phyloP scores from a whole-genome alignment of 30 jellyfish, hydroid and myxozoan species.

The Nemopilema nomurai region DNA sequence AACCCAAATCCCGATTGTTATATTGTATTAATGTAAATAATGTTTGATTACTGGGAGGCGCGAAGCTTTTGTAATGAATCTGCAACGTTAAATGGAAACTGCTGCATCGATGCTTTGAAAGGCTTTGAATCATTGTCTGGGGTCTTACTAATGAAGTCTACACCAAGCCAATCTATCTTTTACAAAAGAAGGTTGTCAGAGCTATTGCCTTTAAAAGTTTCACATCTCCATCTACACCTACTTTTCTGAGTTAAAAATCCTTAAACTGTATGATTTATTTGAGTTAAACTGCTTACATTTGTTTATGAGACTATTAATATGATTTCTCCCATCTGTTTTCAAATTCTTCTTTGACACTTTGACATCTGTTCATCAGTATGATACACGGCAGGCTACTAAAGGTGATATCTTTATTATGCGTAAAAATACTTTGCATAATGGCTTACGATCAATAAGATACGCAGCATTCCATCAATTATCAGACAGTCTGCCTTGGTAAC shows the following conservation, averaged over 20 bases:
- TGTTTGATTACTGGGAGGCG: too few relatives aligned
- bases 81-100: too few relatives aligned
- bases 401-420: constrained; percentile 52
- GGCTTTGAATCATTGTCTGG: too few relatives aligned
- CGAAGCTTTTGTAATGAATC: too few relatives aligned
- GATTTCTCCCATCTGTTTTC: constrained; percentile 32
- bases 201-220: constrained; percentile 21
- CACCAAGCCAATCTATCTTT: constrained; percentile 26
- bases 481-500: constrained; percentile 30
- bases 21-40: too few relatives aligned
- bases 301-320: constrained; percentile 41
- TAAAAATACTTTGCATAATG: constrained; percentile 39
- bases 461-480: constrained; percentile 38
- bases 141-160: constrained; percentile 11
- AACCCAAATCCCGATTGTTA: too few relatives aligned
- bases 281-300: constrained; percentile 13
- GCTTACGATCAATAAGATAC: constrained; percentile 47
- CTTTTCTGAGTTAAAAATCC: constrained; percentile 23
- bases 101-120: too few relatives aligned
- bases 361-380: constrained; percentile 49
- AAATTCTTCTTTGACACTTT: constrained; percentile 18
- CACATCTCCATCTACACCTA: constrained; percentile 34
- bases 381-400: constrained; percentile 44
- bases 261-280: constrained; percentile 19
- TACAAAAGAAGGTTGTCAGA: constrained; percentile 36